These are phyloP conservation scores for Agrochola circellaris DNA, from an alignment of 2,888 invertebrate species.

Conservation along the genomic window DNA sequence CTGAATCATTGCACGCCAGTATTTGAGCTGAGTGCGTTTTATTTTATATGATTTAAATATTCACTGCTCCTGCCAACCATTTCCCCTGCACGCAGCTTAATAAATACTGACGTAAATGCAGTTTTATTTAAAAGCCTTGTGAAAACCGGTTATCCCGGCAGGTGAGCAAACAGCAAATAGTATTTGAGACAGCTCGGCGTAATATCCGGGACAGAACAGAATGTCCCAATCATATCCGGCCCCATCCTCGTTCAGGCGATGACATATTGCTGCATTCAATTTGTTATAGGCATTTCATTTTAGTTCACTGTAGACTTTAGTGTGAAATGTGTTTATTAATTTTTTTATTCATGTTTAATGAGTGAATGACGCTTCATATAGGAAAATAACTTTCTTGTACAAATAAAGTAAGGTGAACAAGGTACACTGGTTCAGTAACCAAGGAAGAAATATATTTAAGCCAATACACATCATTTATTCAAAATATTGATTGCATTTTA, in stretches of 20 bases:
- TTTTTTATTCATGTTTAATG: slow-evolving; percentile 4
- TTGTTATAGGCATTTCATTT: slow-evolving; percentile 39
- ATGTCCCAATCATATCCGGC: slow-evolving; percentile 75
- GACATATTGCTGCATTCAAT: slow-evolving; percentile 54
- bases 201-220: slow-evolving; percentile 77
- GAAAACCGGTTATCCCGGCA: slow-evolving; percentile 55
- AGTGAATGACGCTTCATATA: not conserved
- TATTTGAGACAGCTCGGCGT: slow-evolving; percentile 68
- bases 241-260: slow-evolving; percentile 38
- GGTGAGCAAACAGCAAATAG: slow-evolving; percentile 68
- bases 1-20: not conserved
- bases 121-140: slow-evolving; percentile 48
- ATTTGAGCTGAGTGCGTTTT: slow-evolving; percentile 12
- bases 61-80: slow-evolving; percentile 3
- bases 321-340: not conserved
- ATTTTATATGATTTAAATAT: slow-evolving; percentile 28
- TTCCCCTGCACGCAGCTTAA: slow-evolving; percentile 11
- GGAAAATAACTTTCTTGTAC: not conserved
- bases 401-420: not conserved
- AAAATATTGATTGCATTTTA: slow-evolving; percentile 51
- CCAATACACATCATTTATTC: slow-evolving; percentile 35
- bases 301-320: not conserved
- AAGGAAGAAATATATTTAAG: slow-evolving; percentile 1
- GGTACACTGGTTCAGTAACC: not conserved
- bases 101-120: slow-evolving; percentile 49